Evolutionary conservation across 2,113 vertebrate genomes (phyloP).

Genomic region (Ictalurus punctatus): DNA sequence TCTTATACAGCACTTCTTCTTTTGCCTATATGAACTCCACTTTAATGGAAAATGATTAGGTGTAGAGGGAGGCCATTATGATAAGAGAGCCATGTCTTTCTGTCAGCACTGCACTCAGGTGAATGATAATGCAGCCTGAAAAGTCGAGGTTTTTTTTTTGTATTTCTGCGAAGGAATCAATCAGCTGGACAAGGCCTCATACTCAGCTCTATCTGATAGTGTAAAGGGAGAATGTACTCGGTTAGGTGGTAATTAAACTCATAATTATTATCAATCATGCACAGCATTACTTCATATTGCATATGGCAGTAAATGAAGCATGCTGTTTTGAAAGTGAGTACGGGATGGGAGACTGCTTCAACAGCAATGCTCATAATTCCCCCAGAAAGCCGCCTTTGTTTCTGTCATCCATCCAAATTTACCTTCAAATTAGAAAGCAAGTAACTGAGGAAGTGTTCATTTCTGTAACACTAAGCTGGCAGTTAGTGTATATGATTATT

Average conservation of each 20-base stretch:
- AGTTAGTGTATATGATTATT: slow-evolving; percentile 20
- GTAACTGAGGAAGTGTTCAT: slow-evolving; percentile 33
- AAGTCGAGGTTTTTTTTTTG: neutral
- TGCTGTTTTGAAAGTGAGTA: slow-evolving; percentile 20
- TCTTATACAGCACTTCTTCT: neutral
- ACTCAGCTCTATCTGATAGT: slow-evolving; percentile 1
- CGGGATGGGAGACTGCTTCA: neutral
- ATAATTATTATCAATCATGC: slow-evolving; percentile 44
- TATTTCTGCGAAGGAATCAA: neutral
- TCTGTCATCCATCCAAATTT: slow-evolving; percentile 29
- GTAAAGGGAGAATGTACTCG: slow-evolving; percentile 10
- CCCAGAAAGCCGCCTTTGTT: neutral
- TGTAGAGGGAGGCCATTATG: slow-evolving; percentile 27
- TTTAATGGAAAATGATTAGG: slow-evolving; percentile 40
- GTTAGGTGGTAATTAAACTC: slow-evolving; percentile 44
- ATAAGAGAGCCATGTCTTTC: slow-evolving; percentile 21
- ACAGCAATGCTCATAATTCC: neutral
- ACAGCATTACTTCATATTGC: slow-evolving; percentile 39
- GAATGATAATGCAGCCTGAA: slow-evolving; percentile 32
- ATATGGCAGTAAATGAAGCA: slow-evolving; percentile 31
- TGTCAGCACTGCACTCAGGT: neutral
- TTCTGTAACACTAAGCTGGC: slow-evolving; percentile 18
- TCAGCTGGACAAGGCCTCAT: slow-evolving; percentile 1
- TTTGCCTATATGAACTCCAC: slow-evolving; percentile 25
- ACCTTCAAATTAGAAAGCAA: slow-evolving; percentile 30